These are phyloP conservation scores for Lochmaea crataegi DNA, from an alignment of 2,888 invertebrate species.

Conservation along the genomic window DNA sequence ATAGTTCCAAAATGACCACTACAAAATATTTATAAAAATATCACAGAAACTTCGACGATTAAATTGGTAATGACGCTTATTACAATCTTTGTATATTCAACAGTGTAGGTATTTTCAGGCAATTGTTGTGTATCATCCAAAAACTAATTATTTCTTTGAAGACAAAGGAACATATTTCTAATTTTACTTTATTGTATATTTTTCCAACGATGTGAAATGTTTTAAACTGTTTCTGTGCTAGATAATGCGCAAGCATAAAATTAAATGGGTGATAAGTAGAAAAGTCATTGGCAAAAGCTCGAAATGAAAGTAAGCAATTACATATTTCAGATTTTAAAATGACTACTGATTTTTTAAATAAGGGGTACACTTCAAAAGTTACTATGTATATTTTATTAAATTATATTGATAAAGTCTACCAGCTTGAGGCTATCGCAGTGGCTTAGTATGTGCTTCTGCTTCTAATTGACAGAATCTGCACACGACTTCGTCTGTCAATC, in stretches of 20 bases:
- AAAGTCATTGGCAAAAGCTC: neutral
- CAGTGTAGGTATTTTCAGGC: neutral
- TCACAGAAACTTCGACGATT: neutral
- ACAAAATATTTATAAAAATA: too few species aligned
- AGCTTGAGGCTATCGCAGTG: too few species aligned
- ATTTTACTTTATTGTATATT: conserved; percentile 3
- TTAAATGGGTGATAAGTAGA: neutral
- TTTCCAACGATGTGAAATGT: neutral
- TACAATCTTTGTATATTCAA: neutral
- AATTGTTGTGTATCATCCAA: neutral
- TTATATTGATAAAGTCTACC: too few species aligned
- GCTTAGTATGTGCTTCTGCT: too few species aligned
- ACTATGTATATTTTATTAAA: neutral
- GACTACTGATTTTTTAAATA: neutral
- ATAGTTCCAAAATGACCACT: too few species aligned
- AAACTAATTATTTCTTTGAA: neutral
- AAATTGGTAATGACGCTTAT: neutral
- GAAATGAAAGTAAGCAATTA: neutral
- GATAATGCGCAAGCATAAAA: neutral
- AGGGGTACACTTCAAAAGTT: neutral
- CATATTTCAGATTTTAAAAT: neutral
- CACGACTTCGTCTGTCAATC: too few species aligned
- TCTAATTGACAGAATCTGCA: too few species aligned
- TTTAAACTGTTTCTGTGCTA: neutral
- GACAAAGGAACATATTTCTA: neutral